Conservation (phyloP, 2,113 vertebrate species). For the Pelecanus crispus region DNA sequence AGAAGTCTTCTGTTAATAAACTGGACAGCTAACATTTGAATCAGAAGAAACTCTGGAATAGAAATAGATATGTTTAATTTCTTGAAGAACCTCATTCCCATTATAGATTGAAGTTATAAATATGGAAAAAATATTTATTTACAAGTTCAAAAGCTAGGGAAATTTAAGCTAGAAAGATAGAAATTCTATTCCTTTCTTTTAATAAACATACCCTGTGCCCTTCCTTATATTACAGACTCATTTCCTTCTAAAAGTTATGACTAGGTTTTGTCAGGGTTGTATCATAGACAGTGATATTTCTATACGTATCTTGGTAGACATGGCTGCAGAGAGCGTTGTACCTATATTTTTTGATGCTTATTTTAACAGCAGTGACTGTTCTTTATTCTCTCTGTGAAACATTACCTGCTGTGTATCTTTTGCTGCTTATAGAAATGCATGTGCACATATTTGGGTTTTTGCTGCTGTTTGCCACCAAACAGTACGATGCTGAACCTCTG, state of each 20-base stretch:
- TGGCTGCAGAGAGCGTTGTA: fast-evolving
- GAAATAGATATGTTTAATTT: background rate
- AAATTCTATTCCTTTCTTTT: background rate
- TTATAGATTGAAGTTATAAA: background rate
- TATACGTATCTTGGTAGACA: no score
- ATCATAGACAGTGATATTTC: background rate
- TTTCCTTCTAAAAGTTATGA: background rate
- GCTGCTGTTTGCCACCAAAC: background rate
- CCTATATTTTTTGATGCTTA: background rate
- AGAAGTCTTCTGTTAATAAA: background rate
- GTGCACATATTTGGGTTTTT: background rate
- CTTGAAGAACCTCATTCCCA: background rate
- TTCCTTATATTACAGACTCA: background rate
- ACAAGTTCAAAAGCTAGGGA: background rate
- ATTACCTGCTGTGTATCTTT: background rate
- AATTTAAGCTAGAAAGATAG: background rate
- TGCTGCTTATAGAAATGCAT: background rate
- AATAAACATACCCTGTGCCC: background rate
- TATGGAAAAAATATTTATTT: background rate
- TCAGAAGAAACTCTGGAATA: background rate
- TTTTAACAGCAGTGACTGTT: background rate
- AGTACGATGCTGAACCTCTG: fast-evolving
- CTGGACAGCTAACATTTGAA: background rate
- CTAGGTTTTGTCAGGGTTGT: background rate
- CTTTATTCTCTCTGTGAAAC: background rate